Evolutionary conservation across 1,140 invertebrate species (phyloP).

Genomic region (Cyclargus thomasi): DNA sequence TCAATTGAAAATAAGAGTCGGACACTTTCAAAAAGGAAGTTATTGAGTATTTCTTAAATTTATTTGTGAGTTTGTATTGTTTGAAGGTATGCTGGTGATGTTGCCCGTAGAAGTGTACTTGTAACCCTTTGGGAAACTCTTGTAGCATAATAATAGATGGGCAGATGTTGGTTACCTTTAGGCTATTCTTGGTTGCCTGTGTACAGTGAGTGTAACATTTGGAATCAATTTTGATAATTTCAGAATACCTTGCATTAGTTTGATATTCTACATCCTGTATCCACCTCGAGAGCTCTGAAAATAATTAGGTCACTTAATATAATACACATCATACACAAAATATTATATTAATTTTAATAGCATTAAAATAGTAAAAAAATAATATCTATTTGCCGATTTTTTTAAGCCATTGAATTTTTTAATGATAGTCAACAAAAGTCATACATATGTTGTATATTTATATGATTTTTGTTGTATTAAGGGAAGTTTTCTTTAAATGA

Average conservation of each 20-base stretch:
- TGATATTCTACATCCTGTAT: constrained; percentile 37
- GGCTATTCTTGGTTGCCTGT: neutral
- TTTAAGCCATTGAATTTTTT: too few relatives aligned
- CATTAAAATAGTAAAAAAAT: too few relatives aligned
- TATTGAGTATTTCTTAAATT: constrained; percentile 39
- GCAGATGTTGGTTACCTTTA: constrained; percentile 26
- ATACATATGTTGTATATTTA: too few relatives aligned
- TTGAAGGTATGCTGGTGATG: constrained; percentile 35
- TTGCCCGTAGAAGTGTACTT: constrained; percentile 40
- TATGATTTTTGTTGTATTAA: too few relatives aligned
- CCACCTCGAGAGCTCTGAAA: constrained; percentile 51
- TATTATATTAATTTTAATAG: too few relatives aligned
- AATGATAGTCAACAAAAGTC: too few relatives aligned
- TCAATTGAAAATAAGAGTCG: constrained; percentile 22
- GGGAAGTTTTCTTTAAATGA: too few relatives aligned
- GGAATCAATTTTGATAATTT: constrained; percentile 29
- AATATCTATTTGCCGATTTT: too few relatives aligned
- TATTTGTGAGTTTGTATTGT: constrained; percentile 27
- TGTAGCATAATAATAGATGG: constrained; percentile 39
- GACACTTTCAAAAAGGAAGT: constrained; percentile 31
- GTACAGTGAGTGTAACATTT: constrained; percentile 39
- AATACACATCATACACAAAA: too few relatives aligned
- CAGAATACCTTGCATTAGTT: constrained; percentile 29
- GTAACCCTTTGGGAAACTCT: constrained; percentile 43
- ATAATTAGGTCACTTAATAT: neutral